Evolutionary conservation across 2,797 vertebrate species (phyloP).

Genomic region (Percopsis omiscomaycus): DNA sequence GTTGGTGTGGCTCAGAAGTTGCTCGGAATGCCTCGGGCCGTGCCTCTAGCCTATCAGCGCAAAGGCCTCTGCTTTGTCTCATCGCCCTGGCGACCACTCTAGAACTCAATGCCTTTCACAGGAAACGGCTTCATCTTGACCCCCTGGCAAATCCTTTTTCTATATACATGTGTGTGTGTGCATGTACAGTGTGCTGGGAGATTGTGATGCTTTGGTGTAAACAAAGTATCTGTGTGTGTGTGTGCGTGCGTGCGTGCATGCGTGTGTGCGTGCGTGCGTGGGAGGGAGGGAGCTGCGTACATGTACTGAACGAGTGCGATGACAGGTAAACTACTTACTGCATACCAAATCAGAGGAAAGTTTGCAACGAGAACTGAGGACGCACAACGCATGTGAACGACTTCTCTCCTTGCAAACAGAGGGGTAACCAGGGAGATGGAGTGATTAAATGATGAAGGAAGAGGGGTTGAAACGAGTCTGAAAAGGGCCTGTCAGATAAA

Average conservation of each 20-base stretch:
- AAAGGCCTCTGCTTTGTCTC: slow-evolving; percentile 51
- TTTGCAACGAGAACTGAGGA: slow-evolving; percentile 37
- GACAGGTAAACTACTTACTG: slow-evolving; percentile 44
- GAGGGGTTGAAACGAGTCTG: slow-evolving; percentile 39
- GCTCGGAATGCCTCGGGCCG: slow-evolving; percentile 54
- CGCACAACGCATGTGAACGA: slow-evolving; percentile 24
- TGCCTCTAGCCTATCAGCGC: slow-evolving; percentile 61
- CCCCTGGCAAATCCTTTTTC: neutral
- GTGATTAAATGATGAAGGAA: slow-evolving; percentile 48
- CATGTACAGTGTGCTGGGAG: neutral
- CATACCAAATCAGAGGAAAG: slow-evolving; percentile 49
- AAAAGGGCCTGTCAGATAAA: slow-evolving; percentile 57
- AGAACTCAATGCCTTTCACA: slow-evolving; percentile 33
- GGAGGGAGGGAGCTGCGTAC: slow-evolving; percentile 16
- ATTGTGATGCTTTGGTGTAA: too few species aligned
- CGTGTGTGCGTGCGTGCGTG: slow-evolving; percentile 12
- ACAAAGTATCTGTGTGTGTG: neutral
- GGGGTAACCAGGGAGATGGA: slow-evolving; percentile 35
- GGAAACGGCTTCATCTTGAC: slow-evolving; percentile 15
- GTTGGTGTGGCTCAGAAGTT: slow-evolving; percentile 40
- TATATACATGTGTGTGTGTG: neutral
- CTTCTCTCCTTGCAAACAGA: slow-evolving; percentile 36
- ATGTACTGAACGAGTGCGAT: slow-evolving; percentile 25
- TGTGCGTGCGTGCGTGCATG: slow-evolving; percentile 1
- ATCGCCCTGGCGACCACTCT: slow-evolving; percentile 32